Conservation (phyloP, 2,113 vertebrate species). For the Istiophorus platypterus region DNA sequence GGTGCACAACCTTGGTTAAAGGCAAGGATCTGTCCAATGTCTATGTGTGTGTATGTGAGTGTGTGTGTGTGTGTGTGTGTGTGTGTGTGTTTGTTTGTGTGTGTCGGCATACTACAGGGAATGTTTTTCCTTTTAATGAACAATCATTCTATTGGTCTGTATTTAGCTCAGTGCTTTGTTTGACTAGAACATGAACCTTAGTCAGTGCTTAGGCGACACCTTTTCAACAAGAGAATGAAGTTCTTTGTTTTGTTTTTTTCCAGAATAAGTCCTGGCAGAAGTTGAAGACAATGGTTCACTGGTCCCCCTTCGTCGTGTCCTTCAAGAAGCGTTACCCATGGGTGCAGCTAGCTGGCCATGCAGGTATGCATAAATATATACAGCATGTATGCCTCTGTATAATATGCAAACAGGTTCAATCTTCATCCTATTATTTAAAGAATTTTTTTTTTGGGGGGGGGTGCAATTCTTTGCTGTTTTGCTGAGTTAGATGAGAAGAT, state of each 20-base stretch:
- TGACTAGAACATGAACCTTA: conserved; percentile 19
- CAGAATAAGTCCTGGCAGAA: conserved; percentile 90
- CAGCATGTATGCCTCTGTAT: background rate
- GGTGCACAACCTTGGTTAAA: conserved; percentile 47
- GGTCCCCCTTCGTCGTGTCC: conserved; percentile 89
- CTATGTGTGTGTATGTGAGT: conserved; percentile 32
- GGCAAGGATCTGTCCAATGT: conserved; percentile 56
- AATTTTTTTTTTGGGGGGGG: background rate
- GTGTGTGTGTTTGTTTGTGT: background rate
- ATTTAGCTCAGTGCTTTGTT: conserved; percentile 8
- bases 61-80: background rate
- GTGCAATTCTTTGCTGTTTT: background rate
- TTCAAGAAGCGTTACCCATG: conserved; percentile 91
- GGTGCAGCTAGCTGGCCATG: conserved; percentile 93
- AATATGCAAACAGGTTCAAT: background rate
- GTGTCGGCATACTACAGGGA: conserved; percentile 23
- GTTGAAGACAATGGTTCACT: conserved; percentile 90
- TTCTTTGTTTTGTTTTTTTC: conserved; percentile 22
- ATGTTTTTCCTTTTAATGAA: conserved; percentile 61
- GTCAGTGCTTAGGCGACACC: background rate
- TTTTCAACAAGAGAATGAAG: conserved; percentile 10
- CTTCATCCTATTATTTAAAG: background rate
- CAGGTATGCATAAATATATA: conserved; percentile 79
- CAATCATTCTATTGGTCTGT: conserved; percentile 43
- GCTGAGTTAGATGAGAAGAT: background rate